phyloP scores from a whole-genome alignment of 2,888 invertebrate genomes.

The Acrobasis consociella region DNA sequence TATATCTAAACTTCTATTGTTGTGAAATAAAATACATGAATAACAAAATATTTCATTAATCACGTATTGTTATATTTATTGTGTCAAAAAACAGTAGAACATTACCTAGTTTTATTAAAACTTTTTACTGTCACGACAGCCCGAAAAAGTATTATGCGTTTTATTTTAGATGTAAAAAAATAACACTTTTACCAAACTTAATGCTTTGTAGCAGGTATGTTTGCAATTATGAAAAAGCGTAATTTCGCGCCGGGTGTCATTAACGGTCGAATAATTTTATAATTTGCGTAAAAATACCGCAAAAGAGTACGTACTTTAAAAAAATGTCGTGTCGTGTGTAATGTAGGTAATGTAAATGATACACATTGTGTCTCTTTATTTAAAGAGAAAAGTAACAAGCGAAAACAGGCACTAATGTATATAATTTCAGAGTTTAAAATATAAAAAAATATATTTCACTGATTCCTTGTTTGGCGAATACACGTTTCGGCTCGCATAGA shows the following conservation, averaged over 20 bases:
- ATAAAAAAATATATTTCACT: neutral
- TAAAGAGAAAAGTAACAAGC: neutral
- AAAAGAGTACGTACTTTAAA: neutral
- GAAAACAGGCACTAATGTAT: neutral
- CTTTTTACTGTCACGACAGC: neutral
- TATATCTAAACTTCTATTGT: no score
- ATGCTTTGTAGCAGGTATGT: slow-evolving; percentile 15
- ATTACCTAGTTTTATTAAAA: neutral
- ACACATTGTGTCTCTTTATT: slow-evolving; percentile 13
- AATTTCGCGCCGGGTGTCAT: slow-evolving; percentile 32
- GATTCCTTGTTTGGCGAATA: slow-evolving; percentile 10
- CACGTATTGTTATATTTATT: neutral
- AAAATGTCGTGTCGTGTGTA: slow-evolving; percentile 9
- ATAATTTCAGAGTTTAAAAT: slow-evolving; percentile 12
- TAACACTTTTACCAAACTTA: slow-evolving; percentile 1
- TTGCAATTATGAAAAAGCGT: slow-evolving; percentile 14
- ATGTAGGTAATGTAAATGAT: neutral
- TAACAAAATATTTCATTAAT: no score
- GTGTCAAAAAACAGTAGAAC: neutral
- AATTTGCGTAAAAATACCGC: slow-evolving; percentile 25
- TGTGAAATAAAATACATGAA: no score
- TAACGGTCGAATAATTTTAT: slow-evolving; percentile 37
- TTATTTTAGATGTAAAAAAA: slow-evolving; percentile 7
- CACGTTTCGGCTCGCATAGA: slow-evolving; percentile 5
- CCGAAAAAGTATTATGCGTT: neutral